These are phyloP conservation scores for Engystomops pustulosus DNA, from an alignment of 2,113 vertebrate species.

Conservation along the genomic window DNA sequence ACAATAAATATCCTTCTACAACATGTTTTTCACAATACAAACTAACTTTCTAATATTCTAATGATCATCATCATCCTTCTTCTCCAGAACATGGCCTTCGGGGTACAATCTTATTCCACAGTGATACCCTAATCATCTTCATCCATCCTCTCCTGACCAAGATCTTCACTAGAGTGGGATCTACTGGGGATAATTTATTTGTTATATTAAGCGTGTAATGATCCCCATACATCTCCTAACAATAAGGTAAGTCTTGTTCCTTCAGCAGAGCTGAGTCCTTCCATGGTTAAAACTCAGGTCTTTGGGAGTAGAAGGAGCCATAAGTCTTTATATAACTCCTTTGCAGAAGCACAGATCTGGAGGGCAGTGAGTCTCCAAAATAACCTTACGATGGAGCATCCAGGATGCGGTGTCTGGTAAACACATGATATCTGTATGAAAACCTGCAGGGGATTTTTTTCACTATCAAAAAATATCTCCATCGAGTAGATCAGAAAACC, in stretches of 20 bases:
- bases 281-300: background rate
- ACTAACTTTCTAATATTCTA: too few species aligned
- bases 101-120: background rate
- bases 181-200: background rate
- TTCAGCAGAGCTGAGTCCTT: background rate
- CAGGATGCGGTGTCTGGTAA: background rate
- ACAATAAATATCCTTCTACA: too few species aligned
- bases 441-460: constrained; percentile 9
- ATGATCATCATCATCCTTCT: background rate
- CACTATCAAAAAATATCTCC: constrained; percentile 20
- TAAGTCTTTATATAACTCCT: background rate
- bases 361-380: background rate
- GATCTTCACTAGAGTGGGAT: background rate
- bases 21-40: too few species aligned
- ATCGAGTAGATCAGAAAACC: background rate
- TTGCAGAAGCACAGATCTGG: background rate
- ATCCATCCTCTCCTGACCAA: background rate
- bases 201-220: background rate
- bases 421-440: background rate
- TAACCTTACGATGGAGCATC: background rate
- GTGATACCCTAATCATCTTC: background rate
- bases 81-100: background rate
- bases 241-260: background rate
- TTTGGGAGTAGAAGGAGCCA: background rate
- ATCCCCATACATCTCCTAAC: background rate